Percentiles rank a stretch among this genome's conserved stretches.
These are phyloP conservation scores for Drosophila lacertosa DNA, from an alignment of 1,140 invertebrate genomes.

Conservation along the genomic window DNA sequence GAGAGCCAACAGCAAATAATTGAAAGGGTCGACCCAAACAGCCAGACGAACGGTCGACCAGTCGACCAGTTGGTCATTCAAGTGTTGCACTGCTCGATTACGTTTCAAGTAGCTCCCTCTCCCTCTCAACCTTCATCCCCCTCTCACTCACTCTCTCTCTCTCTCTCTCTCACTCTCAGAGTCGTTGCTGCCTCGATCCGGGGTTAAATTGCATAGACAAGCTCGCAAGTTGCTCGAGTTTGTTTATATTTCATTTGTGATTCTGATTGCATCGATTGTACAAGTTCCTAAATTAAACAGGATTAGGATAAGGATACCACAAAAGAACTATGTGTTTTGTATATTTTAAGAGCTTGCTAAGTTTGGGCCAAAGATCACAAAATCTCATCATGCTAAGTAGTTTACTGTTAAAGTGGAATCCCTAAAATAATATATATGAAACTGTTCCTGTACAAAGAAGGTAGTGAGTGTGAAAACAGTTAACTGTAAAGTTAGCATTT, in stretches of 20 bases:
- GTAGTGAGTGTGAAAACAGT: too few relatives aligned
- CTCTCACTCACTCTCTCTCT: not conserved
- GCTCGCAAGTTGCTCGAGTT: constrained; percentile 55
- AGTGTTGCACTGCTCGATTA: constrained; percentile 78
- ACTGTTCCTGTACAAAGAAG: too few relatives aligned
- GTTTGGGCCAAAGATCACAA: not conserved
- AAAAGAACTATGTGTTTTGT: not conserved
- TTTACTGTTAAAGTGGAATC: too few relatives aligned
- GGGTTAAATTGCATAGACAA: constrained; percentile 76
- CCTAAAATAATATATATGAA: too few relatives aligned
- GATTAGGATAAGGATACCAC: not conserved
- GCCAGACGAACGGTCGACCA: constrained; percentile 7
- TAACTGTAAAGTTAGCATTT: too few relatives aligned
- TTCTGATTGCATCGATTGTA: constrained; percentile 68
- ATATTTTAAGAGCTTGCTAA: not conserved
- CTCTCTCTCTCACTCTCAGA: not conserved
- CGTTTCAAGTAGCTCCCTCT: constrained; percentile 69
- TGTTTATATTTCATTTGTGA: constrained; percentile 76
- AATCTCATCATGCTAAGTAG: too few relatives aligned
- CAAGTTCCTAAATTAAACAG: constrained; percentile 10
- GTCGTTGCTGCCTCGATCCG: constrained; percentile 25
- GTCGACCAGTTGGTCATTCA: constrained; percentile 71
- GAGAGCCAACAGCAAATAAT: constrained; percentile 71
- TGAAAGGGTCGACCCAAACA: constrained; percentile 62
- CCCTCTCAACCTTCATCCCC: not conserved